These are phyloP conservation scores for Heliornis fulica DNA, from an alignment of 2,113 vertebrate genomes.

Conservation along the genomic window DNA sequence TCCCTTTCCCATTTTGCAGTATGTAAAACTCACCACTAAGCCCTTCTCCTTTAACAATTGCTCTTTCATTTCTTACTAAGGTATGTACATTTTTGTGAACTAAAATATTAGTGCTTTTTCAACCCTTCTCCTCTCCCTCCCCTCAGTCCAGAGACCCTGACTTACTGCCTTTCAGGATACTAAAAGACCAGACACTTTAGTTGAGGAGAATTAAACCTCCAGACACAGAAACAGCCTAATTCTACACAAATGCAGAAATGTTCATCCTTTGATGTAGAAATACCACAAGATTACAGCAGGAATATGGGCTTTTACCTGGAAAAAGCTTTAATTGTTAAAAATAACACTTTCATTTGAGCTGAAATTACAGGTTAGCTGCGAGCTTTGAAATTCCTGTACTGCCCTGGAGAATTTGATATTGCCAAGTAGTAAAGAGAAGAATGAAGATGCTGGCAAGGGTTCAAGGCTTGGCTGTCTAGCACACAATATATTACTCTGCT, in stretches of 20 bases:
- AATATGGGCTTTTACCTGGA: background rate
- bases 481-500: background rate
- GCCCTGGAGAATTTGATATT: background rate
- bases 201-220: background rate
- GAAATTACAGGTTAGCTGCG: background rate
- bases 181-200: no score
- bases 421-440: background rate
- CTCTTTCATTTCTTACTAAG: conserved; percentile 60
- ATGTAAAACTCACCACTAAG: conserved; percentile 19
- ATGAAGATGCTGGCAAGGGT: background rate
- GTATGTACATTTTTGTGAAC: conserved; percentile 60
- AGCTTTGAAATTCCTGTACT: background rate
- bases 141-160: conserved; percentile 2
- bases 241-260: background rate
- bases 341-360: background rate
- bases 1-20: conserved; percentile 13
- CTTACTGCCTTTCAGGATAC: background rate
- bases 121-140: conserved; percentile 10
- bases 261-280: background rate
- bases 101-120: conserved; percentile 45
- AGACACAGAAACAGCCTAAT: background rate
- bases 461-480: background rate
- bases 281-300: background rate
- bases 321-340: conserved; percentile 14
- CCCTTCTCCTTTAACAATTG: conserved; percentile 60